Evolutionary conservation across 2,797 vertebrate species (phyloP), one percentile per base, ranked within the genome.

Genomic region (Macropus fuliginosus): DNA sequence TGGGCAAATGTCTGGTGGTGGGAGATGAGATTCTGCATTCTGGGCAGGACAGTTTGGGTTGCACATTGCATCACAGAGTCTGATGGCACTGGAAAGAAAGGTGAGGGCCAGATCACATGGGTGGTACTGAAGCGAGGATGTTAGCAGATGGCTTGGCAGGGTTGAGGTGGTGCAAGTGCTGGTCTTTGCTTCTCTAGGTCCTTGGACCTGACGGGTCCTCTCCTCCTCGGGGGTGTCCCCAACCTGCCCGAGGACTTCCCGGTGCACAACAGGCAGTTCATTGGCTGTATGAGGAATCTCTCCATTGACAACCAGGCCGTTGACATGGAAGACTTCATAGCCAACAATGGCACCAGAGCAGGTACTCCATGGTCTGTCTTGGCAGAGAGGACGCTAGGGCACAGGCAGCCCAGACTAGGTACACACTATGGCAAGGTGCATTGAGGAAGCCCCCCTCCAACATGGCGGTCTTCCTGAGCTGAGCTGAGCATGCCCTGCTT

Each of bases 181-280:
- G 10, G 24, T 93, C 24, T 94, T 97, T 95, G 34, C 95, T 94
- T 94, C 93, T 97, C 5, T 98, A 99, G 99, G 96, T 99, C 99
- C n/a, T 98, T 99, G 98, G 99, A 99, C 96, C 98, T 99, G 95
- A 99, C 99, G 0, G 99, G 99, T 1, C 99, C 99, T 0, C 98
- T 99, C 92, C 98, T 99, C 46, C 99, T 99, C 24, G 99, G 99
- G 0, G 99, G 99, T 0, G 99, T 99, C 96, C 99, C 99, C 95
- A 99, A 99, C 98, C 99, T 99, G 91, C 99, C 99, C 0, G 99
- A 99, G 96, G 99, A 99, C 98, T 99, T 99, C 96, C 99, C 99
- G 0, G 99, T 99, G 97, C 99, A 98, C 96, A 99, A 99, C 98
- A 99, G 99, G 24, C 99, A 99, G 98, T 99, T 99, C 18, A 98